phyloP scores from a whole-genome alignment of 2,113 vertebrate species.

The Eulemur rufifrons region DNA sequence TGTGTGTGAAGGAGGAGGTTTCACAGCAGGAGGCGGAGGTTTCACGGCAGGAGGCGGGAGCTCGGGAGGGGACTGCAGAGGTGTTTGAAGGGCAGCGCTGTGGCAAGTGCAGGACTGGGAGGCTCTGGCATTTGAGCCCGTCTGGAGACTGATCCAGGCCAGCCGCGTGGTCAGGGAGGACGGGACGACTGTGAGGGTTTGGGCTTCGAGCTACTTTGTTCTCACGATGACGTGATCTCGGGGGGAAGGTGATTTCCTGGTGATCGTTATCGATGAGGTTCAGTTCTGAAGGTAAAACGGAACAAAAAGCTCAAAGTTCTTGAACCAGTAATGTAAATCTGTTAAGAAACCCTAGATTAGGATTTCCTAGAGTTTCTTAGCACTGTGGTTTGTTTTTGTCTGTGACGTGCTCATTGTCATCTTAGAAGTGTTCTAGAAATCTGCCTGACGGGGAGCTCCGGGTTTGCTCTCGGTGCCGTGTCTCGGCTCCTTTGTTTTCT shows the following conservation, averaged over 20 bases:
- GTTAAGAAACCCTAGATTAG: not conserved
- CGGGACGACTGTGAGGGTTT: not conserved
- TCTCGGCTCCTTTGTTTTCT: not conserved
- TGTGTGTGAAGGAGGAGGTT: not conserved
- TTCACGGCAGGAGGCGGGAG: not conserved
- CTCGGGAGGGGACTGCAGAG: not conserved
- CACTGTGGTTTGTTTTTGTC: no score
- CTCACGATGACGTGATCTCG: not conserved
- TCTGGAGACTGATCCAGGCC: not conserved
- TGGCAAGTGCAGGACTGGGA: not conserved
- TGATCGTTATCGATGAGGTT: not conserved
- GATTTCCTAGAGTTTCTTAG: not conserved
- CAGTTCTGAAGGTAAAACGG: not conserved
- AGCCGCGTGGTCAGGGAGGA: not conserved
- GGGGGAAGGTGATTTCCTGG: not conserved
- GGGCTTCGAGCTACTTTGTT: not conserved
- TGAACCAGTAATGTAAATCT: not conserved
- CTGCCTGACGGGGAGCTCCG: rapidly evolving
- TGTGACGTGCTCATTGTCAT: not conserved
- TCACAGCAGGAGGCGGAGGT: not conserved
- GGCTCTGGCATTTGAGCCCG: not conserved
- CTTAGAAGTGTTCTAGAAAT: rapidly evolving
- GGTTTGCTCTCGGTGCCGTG: no score
- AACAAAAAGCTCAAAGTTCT: not conserved
- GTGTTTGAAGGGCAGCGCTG: not conserved